Evolutionary conservation across 92 coral and sea anemone genomes (phyloP).

Genomic region (Phymanthus crucifer): DNA sequence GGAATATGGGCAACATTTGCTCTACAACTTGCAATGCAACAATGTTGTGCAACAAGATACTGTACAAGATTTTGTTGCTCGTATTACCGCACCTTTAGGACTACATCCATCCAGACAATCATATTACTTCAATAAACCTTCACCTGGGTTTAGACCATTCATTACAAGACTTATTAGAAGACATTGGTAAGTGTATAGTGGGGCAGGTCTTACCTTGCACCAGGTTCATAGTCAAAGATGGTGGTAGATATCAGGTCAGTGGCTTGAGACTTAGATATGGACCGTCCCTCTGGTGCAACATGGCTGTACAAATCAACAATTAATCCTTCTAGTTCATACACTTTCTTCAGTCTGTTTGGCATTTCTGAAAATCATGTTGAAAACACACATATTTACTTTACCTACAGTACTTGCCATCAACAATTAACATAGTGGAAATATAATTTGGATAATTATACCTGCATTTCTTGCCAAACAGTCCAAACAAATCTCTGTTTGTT

Average conservation of each 20-base stretch:
- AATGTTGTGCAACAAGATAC: no score
- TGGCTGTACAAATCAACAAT: constrained; percentile 81
- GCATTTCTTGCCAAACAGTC: constrained; percentile 85
- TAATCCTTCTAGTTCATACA: constrained; percentile 90
- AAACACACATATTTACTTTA: not conserved
- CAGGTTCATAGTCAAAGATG: constrained; percentile 90
- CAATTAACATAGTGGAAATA: not conserved
- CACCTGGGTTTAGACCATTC: no score
- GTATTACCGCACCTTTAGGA: no score
- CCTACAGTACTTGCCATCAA: not conserved
- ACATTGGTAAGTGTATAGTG: no score
- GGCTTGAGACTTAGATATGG: constrained; percentile 86
- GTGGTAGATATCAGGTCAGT: constrained; percentile 87
- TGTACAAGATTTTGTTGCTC: no score
- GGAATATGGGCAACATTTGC: no score
- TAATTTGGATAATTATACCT: constrained; percentile 47
- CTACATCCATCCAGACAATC: no score
- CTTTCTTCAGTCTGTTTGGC: constrained; percentile 89
- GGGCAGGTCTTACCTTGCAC: constrained; percentile 61
- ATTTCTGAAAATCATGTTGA: constrained; percentile 48
- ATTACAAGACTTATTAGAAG: no score
- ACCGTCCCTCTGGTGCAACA: constrained; percentile 39
- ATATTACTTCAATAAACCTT: no score
- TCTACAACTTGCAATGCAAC: no score
- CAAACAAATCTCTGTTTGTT: constrained; percentile 77